Evolutionary conservation across 64 coral and sea anemone species (phyloP), one percentile per base, ranked within the genome.

Genomic region (Montipora sp.): DNA sequence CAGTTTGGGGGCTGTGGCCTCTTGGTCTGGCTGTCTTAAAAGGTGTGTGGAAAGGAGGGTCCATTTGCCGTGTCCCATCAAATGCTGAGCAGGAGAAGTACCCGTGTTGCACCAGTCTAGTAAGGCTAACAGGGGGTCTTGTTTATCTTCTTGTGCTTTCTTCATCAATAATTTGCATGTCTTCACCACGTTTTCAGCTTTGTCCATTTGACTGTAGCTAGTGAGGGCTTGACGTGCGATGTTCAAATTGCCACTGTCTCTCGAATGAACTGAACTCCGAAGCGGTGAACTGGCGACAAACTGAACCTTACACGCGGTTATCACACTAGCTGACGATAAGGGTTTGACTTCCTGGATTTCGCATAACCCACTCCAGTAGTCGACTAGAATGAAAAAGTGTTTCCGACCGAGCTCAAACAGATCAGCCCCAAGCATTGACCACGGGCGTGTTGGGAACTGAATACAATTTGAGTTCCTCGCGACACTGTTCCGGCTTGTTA

Each of bases 361-460:
- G 36, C 83, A 91, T 69, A 83, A 91, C 44, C 90, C 80, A 43
- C 59, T 83, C 59, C 90, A 83, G 70, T 91, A 91, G 15, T 91
- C 63, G 48, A 91, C 90, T 22, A 91, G 65, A 75, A 1, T 57
- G 20, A 82, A 24, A 11, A 83, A 82, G 8, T 82, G 75, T 58
- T 91, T 77, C 3, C 73, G 36, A 12, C 90, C 12, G 79, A 91
- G 87, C 55, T 45, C 65, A 51, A 88, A 50, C 16, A 3, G 24
- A 48, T 90, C 88, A 21, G 75, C 88, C 27, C 75, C 51, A 7
- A 90, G 75, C 21, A 78, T 79, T 44, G 20, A 74, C 90, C 90
- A 83, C 9, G 78, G 90, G 18, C 69, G 90, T 59, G 77, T 22
- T 7, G 78, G 80, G 11, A 91, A 24, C 53, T 4, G 65, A 59